Conservation (phyloP, 2,797 vertebrate species). For the Miichthys miiuy region DNA sequence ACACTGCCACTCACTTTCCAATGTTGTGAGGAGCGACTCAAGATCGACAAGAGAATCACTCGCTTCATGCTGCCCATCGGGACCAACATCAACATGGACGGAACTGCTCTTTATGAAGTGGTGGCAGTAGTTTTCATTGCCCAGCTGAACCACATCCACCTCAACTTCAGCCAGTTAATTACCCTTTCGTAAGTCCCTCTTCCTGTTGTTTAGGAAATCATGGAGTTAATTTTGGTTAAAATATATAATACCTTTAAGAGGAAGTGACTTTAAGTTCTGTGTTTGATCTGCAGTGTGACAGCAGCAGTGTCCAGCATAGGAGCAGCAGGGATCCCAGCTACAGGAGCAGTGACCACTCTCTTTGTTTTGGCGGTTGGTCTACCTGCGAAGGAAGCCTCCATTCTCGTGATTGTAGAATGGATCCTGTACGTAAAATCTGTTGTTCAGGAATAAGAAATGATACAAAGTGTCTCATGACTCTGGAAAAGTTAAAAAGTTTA, state of each 20-base stretch:
- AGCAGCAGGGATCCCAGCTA: slow-evolving; percentile 6
- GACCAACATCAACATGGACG: slow-evolving; percentile 8
- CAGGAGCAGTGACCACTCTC: slow-evolving; percentile 26
- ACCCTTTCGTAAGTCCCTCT: slow-evolving; percentile 1
- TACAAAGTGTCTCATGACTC: neutral
- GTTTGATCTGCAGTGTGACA: slow-evolving; percentile 19
- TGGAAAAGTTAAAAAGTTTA: too few relatives aligned
- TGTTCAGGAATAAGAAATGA: neutral
- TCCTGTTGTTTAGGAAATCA: neutral
- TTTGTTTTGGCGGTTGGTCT: slow-evolving; percentile 3
- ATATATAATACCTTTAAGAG: neutral
- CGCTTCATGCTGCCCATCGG: slow-evolving; percentile 21
- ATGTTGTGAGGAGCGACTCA: slow-evolving; percentile 3
- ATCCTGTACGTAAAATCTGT: slow-evolving; percentile 14
- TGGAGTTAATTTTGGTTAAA: neutral
- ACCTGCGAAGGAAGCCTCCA: neutral
- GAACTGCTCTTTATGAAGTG: slow-evolving; percentile 10
- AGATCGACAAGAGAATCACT: neutral
- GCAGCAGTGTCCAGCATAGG: slow-evolving; percentile 1
- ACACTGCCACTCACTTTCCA: neutral
- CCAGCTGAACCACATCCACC: neutral
- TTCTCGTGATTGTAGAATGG: slow-evolving; percentile 20
- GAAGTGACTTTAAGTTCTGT: neutral
- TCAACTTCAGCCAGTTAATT: neutral
- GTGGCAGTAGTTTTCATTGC: slow-evolving; percentile 6